Percentiles rank a stretch among this genome's conserved stretches.
phyloP scores from a whole-genome alignment of 2,888 invertebrate genomes.

The Thecocarcelia acutangulata region DNA sequence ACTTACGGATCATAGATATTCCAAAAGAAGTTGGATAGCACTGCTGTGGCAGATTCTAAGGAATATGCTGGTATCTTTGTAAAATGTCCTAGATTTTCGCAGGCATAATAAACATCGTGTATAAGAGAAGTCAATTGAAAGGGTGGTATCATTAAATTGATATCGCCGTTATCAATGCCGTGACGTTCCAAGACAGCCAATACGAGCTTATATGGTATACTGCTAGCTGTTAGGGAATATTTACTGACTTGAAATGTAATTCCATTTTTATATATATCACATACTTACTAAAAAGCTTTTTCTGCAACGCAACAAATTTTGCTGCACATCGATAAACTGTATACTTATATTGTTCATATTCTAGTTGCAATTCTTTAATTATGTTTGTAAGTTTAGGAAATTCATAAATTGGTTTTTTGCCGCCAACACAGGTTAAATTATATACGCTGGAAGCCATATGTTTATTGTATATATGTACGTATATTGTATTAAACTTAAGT shows the following conservation, averaged over 20 bases:
- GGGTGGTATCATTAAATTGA: slow-evolving; percentile 78
- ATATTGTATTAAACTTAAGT: too few species aligned
- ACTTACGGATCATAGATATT: slow-evolving; percentile 80
- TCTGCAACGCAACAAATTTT: slow-evolving; percentile 78
- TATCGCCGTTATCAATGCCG: slow-evolving; percentile 74
- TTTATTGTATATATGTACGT: neutral
- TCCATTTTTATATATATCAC: neutral
- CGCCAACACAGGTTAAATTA: slow-evolving; percentile 15
- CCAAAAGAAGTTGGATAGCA: slow-evolving; percentile 80
- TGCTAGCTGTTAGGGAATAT: slow-evolving; percentile 75
- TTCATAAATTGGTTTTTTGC: slow-evolving; percentile 57
- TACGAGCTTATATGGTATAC: slow-evolving; percentile 79
- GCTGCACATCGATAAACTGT: slow-evolving; percentile 80
- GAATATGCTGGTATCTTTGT: slow-evolving; percentile 73
- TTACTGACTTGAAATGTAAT: neutral
- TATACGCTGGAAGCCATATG: slow-evolving; percentile 37
- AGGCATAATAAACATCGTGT: slow-evolving; percentile 80
- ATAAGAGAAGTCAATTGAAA: slow-evolving; percentile 79
- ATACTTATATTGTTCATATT: slow-evolving; percentile 78
- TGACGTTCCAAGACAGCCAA: slow-evolving; percentile 78
- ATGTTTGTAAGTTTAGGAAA: slow-evolving; percentile 73
- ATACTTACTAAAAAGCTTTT: slow-evolving; percentile 78
- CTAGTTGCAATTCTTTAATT: slow-evolving; percentile 75
- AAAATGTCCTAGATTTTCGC: slow-evolving; percentile 79
- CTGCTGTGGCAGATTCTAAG: slow-evolving; percentile 75